phyloP scores from a whole-genome alignment of 2,797 vertebrate species.

The Pangasius djambal region DNA sequence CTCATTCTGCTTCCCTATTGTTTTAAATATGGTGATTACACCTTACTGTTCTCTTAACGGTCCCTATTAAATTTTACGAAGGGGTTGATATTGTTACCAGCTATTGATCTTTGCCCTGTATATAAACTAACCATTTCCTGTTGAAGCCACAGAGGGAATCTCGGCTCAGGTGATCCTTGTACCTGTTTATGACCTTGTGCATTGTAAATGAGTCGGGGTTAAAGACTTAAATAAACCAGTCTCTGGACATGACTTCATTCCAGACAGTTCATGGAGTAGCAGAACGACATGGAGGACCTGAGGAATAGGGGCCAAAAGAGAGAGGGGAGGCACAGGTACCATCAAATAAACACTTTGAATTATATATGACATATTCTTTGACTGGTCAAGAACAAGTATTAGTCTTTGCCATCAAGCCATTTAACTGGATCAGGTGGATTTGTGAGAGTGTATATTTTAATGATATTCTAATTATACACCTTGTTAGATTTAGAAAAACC shows the following conservation, averaged over 20 bases:
- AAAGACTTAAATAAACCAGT: constrained; percentile 23
- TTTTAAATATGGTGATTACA: neutral
- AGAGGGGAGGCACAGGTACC: constrained; percentile 72
- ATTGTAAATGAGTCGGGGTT: constrained; percentile 62
- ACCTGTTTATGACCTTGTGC: constrained; percentile 61
- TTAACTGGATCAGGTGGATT: neutral
- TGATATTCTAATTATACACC: neutral
- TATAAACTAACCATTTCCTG: constrained; percentile 6
- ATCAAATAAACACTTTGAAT: neutral
- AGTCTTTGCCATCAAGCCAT: neutral
- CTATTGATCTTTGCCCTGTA: constrained; percentile 8
- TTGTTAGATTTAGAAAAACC: neutral
- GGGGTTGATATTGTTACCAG: neutral
- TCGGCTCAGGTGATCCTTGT: constrained; percentile 65
- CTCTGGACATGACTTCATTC: neutral
- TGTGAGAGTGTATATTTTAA: neutral
- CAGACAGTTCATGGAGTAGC: constrained; percentile 33
- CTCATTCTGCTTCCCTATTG: neutral
- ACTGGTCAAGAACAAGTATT: neutral
- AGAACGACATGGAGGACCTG: constrained; percentile 69
- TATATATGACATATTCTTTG: neutral
- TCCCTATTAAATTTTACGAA: neutral
- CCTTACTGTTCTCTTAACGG: neutral
- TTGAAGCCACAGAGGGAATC: neutral
- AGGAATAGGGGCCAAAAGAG: constrained; percentile 67